These are phyloP conservation scores for Spisula solida DNA, from an alignment of 2,888 invertebrate genomes.

Conservation along the genomic window DNA sequence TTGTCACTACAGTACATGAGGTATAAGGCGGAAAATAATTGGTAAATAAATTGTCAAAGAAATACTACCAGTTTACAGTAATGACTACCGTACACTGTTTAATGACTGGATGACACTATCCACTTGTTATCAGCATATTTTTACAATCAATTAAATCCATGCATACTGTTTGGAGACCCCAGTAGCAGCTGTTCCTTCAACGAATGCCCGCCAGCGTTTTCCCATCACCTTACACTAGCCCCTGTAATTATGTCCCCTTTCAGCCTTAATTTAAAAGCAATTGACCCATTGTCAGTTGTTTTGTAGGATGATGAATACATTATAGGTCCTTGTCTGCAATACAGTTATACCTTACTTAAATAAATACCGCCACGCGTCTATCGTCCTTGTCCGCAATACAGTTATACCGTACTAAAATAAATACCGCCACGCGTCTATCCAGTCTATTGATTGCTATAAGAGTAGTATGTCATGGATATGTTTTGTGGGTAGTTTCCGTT, in stretches of 20 bases:
- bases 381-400: not conserved
- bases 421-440: not conserved
- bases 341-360: not conserved
- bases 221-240: not conserved
- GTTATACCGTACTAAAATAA: not conserved
- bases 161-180: not conserved
- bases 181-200: not conserved
- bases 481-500: not conserved
- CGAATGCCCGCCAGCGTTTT: not conserved
- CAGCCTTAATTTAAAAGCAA: not conserved
- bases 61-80: not conserved
- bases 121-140: conserved; percentile 19
- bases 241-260: conserved; percentile 16
- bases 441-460: not conserved
- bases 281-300: not conserved
- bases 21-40: not conserved
- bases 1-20: too few species aligned
- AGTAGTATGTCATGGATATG: not conserved
- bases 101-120: conserved; percentile 7
- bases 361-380: not conserved
- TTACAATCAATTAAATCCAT: conserved; percentile 18
- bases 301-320: not conserved
- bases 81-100: not conserved
- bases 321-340: not conserved
- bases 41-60: not conserved